These are phyloP conservation scores for Ectemnius continuus DNA, from an alignment of 2,888 invertebrate species.

Conservation along the genomic window DNA sequence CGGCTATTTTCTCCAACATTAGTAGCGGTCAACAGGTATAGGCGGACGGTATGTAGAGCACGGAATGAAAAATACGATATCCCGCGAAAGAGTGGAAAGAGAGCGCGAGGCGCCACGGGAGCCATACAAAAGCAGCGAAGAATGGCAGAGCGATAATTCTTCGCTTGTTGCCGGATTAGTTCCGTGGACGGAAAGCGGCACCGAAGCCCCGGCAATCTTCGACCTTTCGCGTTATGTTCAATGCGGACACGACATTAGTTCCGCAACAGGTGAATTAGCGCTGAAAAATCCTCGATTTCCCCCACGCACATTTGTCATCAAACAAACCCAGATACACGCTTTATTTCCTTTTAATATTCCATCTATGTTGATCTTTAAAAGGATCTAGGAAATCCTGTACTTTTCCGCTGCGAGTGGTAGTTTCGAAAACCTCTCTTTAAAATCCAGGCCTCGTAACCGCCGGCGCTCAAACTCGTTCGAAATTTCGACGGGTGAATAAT, in stretches of 20 bases:
- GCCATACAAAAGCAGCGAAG: neutral
- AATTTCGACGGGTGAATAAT: neutral
- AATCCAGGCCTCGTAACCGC: neutral
- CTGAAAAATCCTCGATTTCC: neutral
- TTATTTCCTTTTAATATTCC: neutral
- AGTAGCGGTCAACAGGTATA: too few species aligned
- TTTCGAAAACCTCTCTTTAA: slow-evolving; percentile 1
- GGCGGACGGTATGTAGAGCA: too few species aligned
- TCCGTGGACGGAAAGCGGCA: neutral
- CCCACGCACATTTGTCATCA: neutral
- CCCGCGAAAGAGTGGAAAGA: too few species aligned
- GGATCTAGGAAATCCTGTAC: too few species aligned
- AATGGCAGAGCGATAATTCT: slow-evolving; percentile 1
- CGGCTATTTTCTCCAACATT: too few species aligned
- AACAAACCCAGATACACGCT: neutral
- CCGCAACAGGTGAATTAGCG: slow-evolving; percentile 3
- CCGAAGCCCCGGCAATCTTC: neutral
- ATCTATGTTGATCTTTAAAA: too few species aligned
- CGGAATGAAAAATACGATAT: too few species aligned
- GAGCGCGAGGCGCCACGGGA: too few species aligned
- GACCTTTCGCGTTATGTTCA: neutral
- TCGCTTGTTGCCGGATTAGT: neutral
- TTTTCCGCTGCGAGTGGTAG: neutral
- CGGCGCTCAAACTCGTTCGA: neutral
- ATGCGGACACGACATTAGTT: neutral